phyloP scores from a whole-genome alignment of 2,888 invertebrate species.

The Agrotis puta region DNA sequence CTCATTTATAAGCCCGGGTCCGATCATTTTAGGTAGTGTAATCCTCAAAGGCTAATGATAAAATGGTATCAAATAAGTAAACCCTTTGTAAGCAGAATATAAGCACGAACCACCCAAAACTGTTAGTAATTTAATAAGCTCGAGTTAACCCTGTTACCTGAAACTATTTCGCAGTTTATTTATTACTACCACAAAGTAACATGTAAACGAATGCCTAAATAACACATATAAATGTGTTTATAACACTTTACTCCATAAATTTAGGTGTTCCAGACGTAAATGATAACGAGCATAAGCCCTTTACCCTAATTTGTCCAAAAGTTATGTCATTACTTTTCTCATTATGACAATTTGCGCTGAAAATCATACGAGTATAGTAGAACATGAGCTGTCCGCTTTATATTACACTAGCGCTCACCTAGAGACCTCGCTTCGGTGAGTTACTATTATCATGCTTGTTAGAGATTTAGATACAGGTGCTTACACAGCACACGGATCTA shows the following conservation, averaged over 20 bases:
- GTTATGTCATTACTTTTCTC: not conserved
- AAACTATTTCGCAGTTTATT: not conserved
- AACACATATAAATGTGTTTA: not conserved
- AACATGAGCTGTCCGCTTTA: constrained; percentile 10
- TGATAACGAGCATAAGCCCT: not conserved
- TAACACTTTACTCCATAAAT: not conserved
- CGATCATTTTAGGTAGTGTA: not conserved
- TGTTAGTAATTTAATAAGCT: constrained; percentile 1
- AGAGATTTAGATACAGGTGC: constrained; percentile 6
- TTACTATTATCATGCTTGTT: not conserved
- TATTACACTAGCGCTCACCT: constrained; percentile 4
- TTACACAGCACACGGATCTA: not conserved
- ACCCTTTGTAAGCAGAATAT: not conserved
- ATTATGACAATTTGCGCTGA: not conserved
- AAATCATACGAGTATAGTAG: not conserved
- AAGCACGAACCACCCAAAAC: not conserved
- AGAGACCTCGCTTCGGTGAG: not conserved
- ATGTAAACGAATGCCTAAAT: not conserved
- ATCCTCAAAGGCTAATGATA: constrained; percentile 10
- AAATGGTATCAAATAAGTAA: not conserved
- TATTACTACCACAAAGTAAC: not conserved
- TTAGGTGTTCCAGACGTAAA: not conserved
- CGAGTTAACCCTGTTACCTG: not conserved
- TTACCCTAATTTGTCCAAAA: not conserved
- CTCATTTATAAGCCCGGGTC: not conserved